Evolutionary conservation across 1,140 invertebrate genomes (phyloP).

Genomic region (Bilobella aurantiaca): DNA sequence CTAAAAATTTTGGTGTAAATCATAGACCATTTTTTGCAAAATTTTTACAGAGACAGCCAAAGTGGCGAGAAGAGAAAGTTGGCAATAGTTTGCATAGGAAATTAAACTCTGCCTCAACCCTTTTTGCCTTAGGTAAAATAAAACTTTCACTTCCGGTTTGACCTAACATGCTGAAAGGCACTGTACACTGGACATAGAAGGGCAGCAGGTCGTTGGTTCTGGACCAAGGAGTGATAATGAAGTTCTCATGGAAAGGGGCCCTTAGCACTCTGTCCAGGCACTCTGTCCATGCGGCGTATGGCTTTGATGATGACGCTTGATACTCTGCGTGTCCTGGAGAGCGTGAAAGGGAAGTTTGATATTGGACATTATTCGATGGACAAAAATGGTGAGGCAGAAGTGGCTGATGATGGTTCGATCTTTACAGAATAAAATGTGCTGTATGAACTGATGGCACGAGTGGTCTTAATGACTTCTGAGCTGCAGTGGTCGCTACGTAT

Average conservation of each 20-base stretch:
- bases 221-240: conserved; percentile 1
- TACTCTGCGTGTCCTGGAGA: background rate
- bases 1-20: too few species aligned
- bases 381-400: background rate
- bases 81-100: too few species aligned
- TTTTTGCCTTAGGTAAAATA: too few species aligned
- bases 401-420: background rate
- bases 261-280: background rate
- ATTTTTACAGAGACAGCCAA: too few species aligned
- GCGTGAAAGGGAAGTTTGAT: background rate
- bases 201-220: too few species aligned
- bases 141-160: too few species aligned
- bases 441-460: conserved; percentile 3
- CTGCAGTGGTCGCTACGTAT: background rate
- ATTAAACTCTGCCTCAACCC: too few species aligned
- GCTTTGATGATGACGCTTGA: background rate
- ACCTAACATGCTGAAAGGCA: too few species aligned
- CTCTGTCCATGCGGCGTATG: background rate
- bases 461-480: conserved; percentile 9
- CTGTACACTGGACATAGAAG: too few species aligned
- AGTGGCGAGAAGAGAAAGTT: too few species aligned
- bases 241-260: background rate
- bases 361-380: background rate
- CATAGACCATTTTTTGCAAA: too few species aligned
- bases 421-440: conserved; percentile 3